Conservation (phyloP, 53 echinoderm and acorn worm genomes). For the Paracentrotus lividus region DNA sequence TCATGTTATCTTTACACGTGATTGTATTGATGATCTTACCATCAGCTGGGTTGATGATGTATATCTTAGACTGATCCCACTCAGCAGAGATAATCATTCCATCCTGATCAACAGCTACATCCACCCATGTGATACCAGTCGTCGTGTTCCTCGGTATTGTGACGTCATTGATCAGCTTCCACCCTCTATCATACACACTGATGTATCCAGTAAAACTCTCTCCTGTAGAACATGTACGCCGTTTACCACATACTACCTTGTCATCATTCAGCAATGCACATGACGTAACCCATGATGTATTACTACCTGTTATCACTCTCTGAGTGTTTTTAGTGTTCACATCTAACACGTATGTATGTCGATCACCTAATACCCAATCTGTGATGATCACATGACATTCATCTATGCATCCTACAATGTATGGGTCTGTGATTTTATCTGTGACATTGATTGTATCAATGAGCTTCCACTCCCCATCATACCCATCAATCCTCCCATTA, state of each 20-base stretch:
- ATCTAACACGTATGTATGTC: too few species aligned
- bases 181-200: neutral
- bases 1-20: too few species aligned
- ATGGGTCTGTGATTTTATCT: too few species aligned
- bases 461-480: neutral
- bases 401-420: too few species aligned
- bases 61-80: neutral
- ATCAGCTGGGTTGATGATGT: neutral
- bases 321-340: too few species aligned
- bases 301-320: too few species aligned
- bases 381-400: too few species aligned
- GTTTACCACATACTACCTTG: neutral
- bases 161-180: conserved; percentile 1
- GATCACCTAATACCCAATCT: too few species aligned
- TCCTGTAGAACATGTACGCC: neutral
- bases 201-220: neutral
- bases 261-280: too few species aligned
- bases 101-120: neutral
- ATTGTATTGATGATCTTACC: neutral
- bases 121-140: neutral
- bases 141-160: neutral
- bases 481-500: neutral
- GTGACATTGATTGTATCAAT: neutral
- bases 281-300: too few species aligned
- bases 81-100: neutral